Evolutionary conservation across 1,140 invertebrate genomes (phyloP).

Genomic region (Latrodectus geometricus): DNA sequence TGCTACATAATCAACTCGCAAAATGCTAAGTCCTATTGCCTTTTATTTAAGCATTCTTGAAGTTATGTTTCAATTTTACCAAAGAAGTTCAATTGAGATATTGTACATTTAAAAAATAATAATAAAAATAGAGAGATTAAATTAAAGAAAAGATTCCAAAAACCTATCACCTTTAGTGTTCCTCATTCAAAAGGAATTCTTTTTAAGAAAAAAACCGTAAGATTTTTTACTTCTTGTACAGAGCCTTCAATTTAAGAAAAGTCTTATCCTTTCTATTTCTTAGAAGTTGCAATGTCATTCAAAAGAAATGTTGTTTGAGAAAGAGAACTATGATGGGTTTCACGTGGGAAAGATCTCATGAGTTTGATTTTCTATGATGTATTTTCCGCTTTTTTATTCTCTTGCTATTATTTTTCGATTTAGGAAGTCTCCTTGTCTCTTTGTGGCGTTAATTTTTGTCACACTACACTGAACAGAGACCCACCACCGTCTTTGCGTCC

Average conservation of each 20-base stretch:
- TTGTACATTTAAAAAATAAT: too few species aligned
- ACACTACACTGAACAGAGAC: constrained; percentile 21
- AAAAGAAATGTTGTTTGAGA: background rate
- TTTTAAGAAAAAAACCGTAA: background rate
- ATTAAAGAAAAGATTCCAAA: too few species aligned
- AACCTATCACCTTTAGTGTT: too few species aligned
- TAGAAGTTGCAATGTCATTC: constrained; percentile 5
- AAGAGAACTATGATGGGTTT: background rate
- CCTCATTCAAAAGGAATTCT: too few species aligned
- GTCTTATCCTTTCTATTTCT: constrained; percentile 5
- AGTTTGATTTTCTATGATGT: background rate
- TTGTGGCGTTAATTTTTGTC: constrained; percentile 44
- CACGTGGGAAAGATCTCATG: constrained; percentile 56
- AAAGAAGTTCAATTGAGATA: too few species aligned
- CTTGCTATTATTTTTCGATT: constrained; percentile 22
- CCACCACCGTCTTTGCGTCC: background rate
- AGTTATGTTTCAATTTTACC: too few species aligned
- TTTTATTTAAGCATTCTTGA: too few species aligned
- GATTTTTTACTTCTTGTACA: background rate
- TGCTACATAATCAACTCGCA: too few species aligned
- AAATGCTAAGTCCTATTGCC: too few species aligned
- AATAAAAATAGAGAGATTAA: too few species aligned
- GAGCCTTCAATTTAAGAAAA: background rate
- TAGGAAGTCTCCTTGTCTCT: constrained; percentile 1
- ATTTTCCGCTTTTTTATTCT: background rate